These are phyloP conservation scores for Aphelocoma californica DNA, from an alignment of 2,797 vertebrate species.

Conservation along the genomic window DNA sequence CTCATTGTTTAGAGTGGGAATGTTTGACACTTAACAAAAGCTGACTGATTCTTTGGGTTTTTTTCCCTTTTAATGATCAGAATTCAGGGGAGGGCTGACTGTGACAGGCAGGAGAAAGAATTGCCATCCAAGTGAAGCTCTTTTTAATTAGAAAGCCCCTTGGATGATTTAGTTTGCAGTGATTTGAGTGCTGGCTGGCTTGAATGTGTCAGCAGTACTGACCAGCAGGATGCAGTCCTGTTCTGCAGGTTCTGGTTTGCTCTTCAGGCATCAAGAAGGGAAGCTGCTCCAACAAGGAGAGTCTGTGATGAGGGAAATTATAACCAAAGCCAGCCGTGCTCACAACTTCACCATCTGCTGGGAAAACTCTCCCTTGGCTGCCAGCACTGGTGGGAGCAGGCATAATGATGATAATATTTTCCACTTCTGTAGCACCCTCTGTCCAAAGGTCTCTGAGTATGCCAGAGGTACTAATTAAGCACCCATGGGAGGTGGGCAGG, in stretches of 20 bases:
- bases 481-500: not conserved
- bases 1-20: not conserved
- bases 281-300: slow-evolving; percentile 21
- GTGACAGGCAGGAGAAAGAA: not conserved
- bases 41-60: slow-evolving; percentile 26
- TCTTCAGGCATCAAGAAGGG: slow-evolving; percentile 33
- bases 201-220: slow-evolving; percentile 25
- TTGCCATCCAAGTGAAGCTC: not conserved
- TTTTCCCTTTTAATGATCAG: not conserved
- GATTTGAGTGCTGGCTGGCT: not conserved
- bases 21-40: slow-evolving; percentile 16
- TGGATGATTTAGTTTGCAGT: slow-evolving; percentile 40
- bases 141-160: slow-evolving; percentile 39
- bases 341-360: slow-evolving; percentile 12
- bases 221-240: not conserved
- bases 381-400: slow-evolving; percentile 1
- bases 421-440: slow-evolving; percentile 38
- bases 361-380: not conserved
- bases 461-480: slow-evolving; percentile 22
- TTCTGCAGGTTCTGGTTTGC: slow-evolving; percentile 6
- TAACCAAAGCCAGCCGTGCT: not conserved
- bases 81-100: not conserved
- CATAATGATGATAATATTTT: slow-evolving; percentile 48
- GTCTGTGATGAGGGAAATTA: not conserved
- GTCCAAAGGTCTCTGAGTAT: not conserved